Evolutionary conservation across 2,797 vertebrate genomes (phyloP).

Genomic region (Lagorchestes hirsutus): DNA sequence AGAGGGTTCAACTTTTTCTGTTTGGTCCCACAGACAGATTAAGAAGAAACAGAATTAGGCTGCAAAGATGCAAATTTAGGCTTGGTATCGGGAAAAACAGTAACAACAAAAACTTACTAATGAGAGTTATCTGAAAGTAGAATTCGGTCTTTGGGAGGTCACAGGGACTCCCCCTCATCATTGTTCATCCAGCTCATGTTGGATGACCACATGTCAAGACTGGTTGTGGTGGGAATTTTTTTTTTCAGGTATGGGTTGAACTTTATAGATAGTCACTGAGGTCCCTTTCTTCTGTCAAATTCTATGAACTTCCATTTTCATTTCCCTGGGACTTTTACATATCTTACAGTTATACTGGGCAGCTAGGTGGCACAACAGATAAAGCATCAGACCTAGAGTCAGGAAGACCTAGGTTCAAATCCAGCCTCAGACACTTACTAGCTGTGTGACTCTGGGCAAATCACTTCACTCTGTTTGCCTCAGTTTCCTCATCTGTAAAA

Average conservation of each 20-base stretch:
- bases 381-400: neutral
- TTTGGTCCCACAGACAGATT: neutral
- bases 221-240: neutral
- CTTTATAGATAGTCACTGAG: neutral
- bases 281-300: neutral
- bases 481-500: neutral
- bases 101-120: neutral
- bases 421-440: neutral
- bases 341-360: neutral
- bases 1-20: neutral
- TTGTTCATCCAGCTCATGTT: neutral
- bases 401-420: neutral
- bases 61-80: neutral
- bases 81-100: neutral
- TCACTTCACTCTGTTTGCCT: neutral
- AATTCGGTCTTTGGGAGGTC: neutral
- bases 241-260: neutral
- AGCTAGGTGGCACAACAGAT: neutral
- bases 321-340: neutral
- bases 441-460: neutral
- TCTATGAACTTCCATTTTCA: neutral
- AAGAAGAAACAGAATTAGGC: neutral
- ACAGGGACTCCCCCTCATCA: neutral
- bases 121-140: neutral
- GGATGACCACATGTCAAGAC: neutral